phyloP scores from a whole-genome alignment of 2,888 invertebrate genomes.

The Dicyrtoma fusca region DNA sequence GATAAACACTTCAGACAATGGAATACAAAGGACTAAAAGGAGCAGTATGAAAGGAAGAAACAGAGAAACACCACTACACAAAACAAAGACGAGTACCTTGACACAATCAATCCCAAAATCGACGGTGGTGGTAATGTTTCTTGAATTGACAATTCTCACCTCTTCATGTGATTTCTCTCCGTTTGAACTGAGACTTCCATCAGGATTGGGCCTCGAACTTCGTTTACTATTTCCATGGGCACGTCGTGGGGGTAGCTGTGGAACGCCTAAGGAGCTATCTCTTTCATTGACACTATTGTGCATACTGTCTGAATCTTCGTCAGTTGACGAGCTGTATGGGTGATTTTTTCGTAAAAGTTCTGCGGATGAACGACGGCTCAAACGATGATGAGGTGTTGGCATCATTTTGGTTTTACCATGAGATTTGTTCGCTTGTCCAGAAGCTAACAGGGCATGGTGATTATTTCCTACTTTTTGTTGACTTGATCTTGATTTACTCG shows the following conservation, averaged over 20 bases:
- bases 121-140: constrained; percentile 23
- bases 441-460: constrained; percentile 3
- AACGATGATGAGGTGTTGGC: constrained; percentile 47
- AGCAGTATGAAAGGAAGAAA: not conserved
- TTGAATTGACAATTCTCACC: constrained; percentile 45
- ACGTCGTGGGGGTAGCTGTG: constrained; percentile 54
- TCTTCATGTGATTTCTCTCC: constrained; percentile 55
- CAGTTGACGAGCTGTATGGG: constrained; percentile 55
- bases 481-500: constrained; percentile 38
- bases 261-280: constrained; percentile 42
- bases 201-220: constrained; percentile 43
- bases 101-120: constrained; percentile 35
- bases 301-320: constrained; percentile 55
- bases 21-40: not conserved
- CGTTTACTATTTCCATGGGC: constrained; percentile 47
- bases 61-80: not conserved
- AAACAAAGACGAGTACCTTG: constrained; percentile 30
- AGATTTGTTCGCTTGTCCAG: constrained; percentile 21
- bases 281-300: constrained; percentile 45
- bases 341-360: constrained; percentile 55
- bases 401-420: constrained; percentile 33
- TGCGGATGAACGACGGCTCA: constrained; percentile 54
- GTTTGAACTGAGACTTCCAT: constrained; percentile 45
- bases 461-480: constrained; percentile 38
- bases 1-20: not conserved